A percentile compares a stretch with the other conserved stretches of the same genome.
Conservation (phyloP, 2,888 invertebrate species). For the Elegia similella region DNA sequence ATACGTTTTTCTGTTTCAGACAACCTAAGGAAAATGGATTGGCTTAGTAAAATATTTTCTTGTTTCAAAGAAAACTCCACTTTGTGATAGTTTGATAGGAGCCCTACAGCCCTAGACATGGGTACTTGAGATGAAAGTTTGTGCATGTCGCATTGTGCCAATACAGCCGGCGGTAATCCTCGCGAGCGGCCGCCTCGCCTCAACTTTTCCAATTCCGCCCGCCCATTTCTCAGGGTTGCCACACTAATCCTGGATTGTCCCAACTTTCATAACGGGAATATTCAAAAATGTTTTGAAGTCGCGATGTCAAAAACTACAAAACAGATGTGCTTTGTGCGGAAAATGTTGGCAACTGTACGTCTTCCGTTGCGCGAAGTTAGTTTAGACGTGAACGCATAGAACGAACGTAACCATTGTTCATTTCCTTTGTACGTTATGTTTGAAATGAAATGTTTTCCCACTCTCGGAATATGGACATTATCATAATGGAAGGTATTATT, state of each 20-base stretch:
- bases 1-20: background rate
- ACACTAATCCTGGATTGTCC: conserved; percentile 55
- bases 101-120: background rate
- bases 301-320: conserved; percentile 44
- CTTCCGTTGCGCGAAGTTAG: conserved; percentile 22
- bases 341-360: conserved; percentile 33
- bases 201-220: conserved; percentile 72
- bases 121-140: conserved; percentile 40
- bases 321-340: conserved; percentile 39
- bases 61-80: background rate
- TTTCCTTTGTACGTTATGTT: conserved; percentile 1
- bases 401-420: conserved; percentile 6
- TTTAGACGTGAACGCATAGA: conserved; percentile 9
- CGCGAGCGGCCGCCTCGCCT: conserved; percentile 42
- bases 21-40: background rate
- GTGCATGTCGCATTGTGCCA: conserved; percentile 52
- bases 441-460: conserved; percentile 8
- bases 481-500: background rate
- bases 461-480: conserved; percentile 8
- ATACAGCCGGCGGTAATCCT: conserved; percentile 58
- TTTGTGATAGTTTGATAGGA: conserved; percentile 2
- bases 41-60: background rate
- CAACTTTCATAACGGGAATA: conserved; percentile 52
- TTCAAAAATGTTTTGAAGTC: conserved; percentile 51
- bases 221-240: conserved; percentile 59